A percentile compares a stretch with the other conserved stretches of the same genome.
Conservation (phyloP, 1,140 invertebrate genomes). For the Diachasma alloeum region DNA sequence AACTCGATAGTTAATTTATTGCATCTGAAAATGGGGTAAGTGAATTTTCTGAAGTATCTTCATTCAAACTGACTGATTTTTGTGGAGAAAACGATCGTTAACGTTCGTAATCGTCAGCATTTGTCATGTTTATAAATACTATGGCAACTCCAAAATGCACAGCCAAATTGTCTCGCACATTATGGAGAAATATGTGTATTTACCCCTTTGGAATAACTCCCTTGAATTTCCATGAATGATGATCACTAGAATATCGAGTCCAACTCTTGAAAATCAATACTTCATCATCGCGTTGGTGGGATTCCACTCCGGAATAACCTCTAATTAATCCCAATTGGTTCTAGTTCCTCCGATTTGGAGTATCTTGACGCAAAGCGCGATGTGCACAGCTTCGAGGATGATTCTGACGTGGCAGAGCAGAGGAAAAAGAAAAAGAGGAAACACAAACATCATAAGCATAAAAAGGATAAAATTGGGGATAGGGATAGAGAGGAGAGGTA, state of each 20-base stretch:
- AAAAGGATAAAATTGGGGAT: conserved; percentile 62
- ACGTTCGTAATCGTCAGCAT: not conserved
- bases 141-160: not conserved
- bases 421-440: conserved; percentile 68
- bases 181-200: not conserved
- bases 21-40: not conserved
- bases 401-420: conserved; percentile 52
- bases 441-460: conserved; percentile 69
- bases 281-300: not conserved
- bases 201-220: not conserved
- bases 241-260: not conserved
- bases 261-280: not conserved
- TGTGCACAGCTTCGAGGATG: conserved; percentile 47
- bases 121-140: conserved; percentile 8
- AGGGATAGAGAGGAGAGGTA: conserved; percentile 52
- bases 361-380: conserved; percentile 49
- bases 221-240: not conserved
- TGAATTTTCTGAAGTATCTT: not conserved
- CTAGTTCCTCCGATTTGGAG: conserved; percentile 57
- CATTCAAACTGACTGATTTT: not conserved
- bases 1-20: not conserved
- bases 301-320: not conserved
- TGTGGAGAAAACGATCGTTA: not conserved
- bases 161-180: not conserved
- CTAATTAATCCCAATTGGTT: conserved; percentile 27